Evolutionary conservation across 1,140 invertebrate species (phyloP).

Genomic region (Calephelis nemesis): DNA sequence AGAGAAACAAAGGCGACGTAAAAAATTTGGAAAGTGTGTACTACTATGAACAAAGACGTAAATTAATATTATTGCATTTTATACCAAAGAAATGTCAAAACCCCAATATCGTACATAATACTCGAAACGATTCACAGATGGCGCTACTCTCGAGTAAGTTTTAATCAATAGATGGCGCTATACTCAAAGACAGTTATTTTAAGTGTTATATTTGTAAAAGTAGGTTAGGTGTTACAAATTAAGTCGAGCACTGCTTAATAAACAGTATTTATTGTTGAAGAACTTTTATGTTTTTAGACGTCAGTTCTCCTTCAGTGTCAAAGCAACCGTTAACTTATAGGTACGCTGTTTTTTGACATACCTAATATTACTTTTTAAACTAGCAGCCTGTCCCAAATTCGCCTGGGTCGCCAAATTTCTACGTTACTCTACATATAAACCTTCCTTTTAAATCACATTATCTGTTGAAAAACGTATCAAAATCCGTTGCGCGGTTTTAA

Average conservation of each 20-base stretch:
- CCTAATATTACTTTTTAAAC: no score
- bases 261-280: not conserved
- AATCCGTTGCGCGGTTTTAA: no score
- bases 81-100: slow-evolving; percentile 8
- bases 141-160: not conserved
- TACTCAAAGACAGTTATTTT: not conserved
- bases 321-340: no score
- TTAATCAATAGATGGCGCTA: not conserved
- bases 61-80: not conserved
- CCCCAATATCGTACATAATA: not conserved
- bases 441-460: no score
- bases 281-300: no score
- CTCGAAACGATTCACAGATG: not conserved
- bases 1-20: slow-evolving; percentile 4
- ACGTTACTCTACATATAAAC: no score
- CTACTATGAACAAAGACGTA: not conserved
- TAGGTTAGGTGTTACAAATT: slow-evolving; percentile 5
- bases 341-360: no score
- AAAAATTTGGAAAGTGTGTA: not conserved
- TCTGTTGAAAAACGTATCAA: no score
- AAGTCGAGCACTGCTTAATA: slow-evolving; percentile 4
- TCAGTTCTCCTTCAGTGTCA: no score
- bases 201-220: not conserved
- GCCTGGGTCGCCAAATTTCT: no score
- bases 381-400: no score